Base-by-base conservation (phyloP, 2,113 vertebrate species). In the Stercorarius parasiticus region DNA sequence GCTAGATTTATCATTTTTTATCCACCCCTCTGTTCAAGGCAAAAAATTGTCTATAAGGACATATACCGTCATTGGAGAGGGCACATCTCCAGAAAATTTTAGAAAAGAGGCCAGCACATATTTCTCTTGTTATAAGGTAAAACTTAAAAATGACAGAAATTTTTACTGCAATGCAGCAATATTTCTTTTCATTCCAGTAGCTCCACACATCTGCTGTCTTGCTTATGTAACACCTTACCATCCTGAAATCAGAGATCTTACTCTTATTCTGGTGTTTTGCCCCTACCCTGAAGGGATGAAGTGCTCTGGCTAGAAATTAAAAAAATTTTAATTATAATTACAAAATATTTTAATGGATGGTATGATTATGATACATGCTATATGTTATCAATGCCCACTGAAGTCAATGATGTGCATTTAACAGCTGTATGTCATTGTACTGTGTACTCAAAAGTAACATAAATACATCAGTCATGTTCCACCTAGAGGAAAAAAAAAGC, bases 81-180 rank as follows among this genome's bases (percentile, higher is more conserved):
- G 18, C 1, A 30, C 7, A 49, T 18, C 30, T 49, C 42, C 50
- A 83, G 64, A 52, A 76, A 69, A 56, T 13, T 38, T 61, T 52
- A 55, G 70, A 49, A 90, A 58, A 78, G 21, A 79, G n/a, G 43
- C 10, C 19, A 66, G 42, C 26, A 49, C 5, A 3, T 50, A 64
- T 85, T 76, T 88, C 34, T 88, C 12, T 59, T 76, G 11, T 32
- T 55, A 25, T 58, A 77, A 72, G 25, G 29, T 42, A 86, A 93
- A 97, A 62, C 22, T 85, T 90, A 1, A 43, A 88, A 83, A 69
- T 22, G 20, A 36, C 56, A 58, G 40, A 93, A 69, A 8, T 40
- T 93, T 95, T 86, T 73, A 77, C 88, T 97, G 82, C 86, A 96
- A 50, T 90, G 82, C 83, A 92, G 82, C 30, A 86, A 15, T 70